Evolutionary conservation across 2,113 vertebrate genomes (phyloP).

Genomic region (Pipa parva): DNA sequence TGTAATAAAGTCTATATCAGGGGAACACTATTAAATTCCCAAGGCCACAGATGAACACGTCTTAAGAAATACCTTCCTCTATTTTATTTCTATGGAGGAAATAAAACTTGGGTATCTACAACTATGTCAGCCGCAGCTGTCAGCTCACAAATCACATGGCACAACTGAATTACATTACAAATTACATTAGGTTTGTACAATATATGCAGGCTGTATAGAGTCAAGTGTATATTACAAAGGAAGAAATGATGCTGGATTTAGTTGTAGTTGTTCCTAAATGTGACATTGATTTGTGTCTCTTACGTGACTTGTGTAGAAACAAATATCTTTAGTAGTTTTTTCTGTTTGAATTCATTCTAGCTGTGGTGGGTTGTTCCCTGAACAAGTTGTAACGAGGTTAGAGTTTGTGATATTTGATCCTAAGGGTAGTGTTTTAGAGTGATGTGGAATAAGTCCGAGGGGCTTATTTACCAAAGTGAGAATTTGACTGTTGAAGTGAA

Average conservation of each 20-base stretch:
- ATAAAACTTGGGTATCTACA: conserved; percentile 44
- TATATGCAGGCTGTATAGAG: conserved; percentile 27
- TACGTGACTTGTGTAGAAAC: background rate
- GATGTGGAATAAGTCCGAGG: too few species aligned
- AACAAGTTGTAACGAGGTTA: too few species aligned
- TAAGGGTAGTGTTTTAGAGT: too few species aligned
- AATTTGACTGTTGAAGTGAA: too few species aligned
- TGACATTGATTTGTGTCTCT: background rate
- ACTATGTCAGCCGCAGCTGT: conserved; percentile 39
- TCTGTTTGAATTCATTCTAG: too few species aligned
- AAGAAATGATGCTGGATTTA: conserved; percentile 11
- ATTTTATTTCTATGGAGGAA: conserved; percentile 42
- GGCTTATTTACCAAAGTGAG: too few species aligned
- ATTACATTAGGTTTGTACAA: conserved; percentile 37
- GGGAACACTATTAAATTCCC: conserved; percentile 35
- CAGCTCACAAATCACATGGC: conserved; percentile 39
- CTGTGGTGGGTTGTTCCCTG: too few species aligned
- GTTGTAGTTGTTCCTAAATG: too few species aligned
- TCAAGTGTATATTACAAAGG: conserved; percentile 17
- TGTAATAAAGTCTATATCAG: conserved; percentile 10
- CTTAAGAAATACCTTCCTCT: conserved; percentile 35
- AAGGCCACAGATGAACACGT: conserved; percentile 35
- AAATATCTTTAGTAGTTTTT: background rate
- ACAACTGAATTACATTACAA: conserved; percentile 43
- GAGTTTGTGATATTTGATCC: too few species aligned